These are phyloP conservation scores for Leucophenga varia DNA, from an alignment of 1,140 invertebrate species.

Conservation along the genomic window DNA sequence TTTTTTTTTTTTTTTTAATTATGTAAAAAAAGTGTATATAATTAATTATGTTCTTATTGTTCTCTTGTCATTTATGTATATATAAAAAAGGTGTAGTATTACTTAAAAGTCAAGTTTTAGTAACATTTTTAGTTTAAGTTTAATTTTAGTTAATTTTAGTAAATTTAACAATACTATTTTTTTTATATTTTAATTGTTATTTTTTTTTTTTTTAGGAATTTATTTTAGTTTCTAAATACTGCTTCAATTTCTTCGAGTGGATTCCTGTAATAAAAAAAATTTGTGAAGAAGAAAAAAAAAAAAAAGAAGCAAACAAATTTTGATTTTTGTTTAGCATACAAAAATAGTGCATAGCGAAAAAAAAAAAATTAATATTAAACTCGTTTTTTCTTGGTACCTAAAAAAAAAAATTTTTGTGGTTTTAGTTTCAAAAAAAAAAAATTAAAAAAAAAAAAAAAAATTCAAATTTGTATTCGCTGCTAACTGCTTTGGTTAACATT, in stretches of 20 bases:
- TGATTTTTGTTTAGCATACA: too few relatives aligned
- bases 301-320: too few relatives aligned
- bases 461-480: slow-evolving; percentile 3
- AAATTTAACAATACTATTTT: background rate
- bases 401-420: slow-evolving; percentile 37
- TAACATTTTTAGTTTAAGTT: background rate
- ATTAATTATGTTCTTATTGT: too few relatives aligned
- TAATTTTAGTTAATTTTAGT: background rate
- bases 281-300: slow-evolving; percentile 41
- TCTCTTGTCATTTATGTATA: background rate
- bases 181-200: background rate
- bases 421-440: slow-evolving; percentile 18
- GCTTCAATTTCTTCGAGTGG: slow-evolving; percentile 56
- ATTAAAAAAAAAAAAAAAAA: background rate
- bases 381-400: too few relatives aligned
- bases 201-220: background rate
- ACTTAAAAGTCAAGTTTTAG: background rate
- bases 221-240: slow-evolving; percentile 54
- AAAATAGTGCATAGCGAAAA: too few relatives aligned
- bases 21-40: too few relatives aligned
- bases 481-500: background rate
- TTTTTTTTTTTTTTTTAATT: too few relatives aligned
- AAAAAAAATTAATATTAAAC: too few relatives aligned
- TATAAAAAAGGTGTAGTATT: background rate
- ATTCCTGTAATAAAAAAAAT: slow-evolving; percentile 54